phyloP scores from a whole-genome alignment of 2,888 invertebrate genomes.

The Eupithecia abbreviata region DNA sequence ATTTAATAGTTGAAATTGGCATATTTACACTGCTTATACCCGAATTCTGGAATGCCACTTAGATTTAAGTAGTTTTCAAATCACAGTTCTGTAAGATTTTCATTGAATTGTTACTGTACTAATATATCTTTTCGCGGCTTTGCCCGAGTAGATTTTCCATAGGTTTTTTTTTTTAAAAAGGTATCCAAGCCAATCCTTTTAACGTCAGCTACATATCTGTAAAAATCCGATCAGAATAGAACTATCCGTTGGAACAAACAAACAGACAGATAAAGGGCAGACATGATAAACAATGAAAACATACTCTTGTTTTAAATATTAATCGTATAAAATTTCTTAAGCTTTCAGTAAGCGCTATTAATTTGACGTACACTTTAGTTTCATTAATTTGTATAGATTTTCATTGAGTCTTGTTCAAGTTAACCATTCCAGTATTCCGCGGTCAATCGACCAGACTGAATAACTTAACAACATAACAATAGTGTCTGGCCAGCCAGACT shows the following conservation, averaged over 20 bases:
- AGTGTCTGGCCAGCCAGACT: slow-evolving; percentile 7
- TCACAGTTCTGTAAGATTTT: neutral
- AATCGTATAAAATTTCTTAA: neutral
- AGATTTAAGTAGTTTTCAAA: neutral
- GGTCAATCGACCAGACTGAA: neutral
- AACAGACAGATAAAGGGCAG: neutral
- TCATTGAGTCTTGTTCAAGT: neutral
- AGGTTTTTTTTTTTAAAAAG: neutral
- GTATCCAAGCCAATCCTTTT: neutral
- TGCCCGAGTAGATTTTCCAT: neutral
- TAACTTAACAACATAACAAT: slow-evolving; percentile 1
- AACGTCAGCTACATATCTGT: neutral
- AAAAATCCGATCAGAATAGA: neutral
- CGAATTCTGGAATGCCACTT: neutral
- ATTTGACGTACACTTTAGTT: neutral
- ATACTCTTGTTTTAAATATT: neutral
- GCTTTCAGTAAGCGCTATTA: neutral
- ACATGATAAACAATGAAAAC: neutral
- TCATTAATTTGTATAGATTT: neutral
- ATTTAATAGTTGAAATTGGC: neutral
- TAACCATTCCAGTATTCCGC: neutral
- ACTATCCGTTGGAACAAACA: too few relatives aligned
- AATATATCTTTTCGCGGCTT: neutral
- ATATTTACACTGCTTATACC: neutral
- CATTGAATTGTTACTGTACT: neutral